phyloP scores from a whole-genome alignment of 2,797 vertebrate species.

The Labroides dimidiatus region DNA sequence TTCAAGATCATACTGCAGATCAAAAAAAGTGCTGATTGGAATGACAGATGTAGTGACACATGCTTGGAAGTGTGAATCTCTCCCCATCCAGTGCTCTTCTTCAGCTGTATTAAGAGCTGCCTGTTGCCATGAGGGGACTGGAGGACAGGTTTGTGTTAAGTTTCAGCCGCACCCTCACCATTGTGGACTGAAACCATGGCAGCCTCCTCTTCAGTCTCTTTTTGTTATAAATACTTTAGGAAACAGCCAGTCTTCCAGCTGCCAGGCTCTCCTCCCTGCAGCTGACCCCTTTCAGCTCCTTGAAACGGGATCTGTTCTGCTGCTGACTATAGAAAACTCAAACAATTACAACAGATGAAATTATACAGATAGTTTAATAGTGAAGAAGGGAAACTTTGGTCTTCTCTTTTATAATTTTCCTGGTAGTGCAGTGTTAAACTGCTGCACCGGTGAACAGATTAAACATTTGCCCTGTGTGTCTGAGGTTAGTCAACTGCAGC shows the following conservation, averaged over 20 bases:
- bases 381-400: not conserved
- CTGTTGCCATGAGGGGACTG: constrained; percentile 19
- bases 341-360: not conserved
- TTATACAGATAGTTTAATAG: not conserved
- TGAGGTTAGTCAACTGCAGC: not conserved
- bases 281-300: constrained; percentile 22
- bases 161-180: constrained; percentile 64
- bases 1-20: no score
- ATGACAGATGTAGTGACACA: no score
- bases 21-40: no score
- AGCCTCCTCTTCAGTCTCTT: constrained; percentile 16
- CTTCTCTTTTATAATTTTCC: not conserved
- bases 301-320: constrained; percentile 50
- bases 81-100: constrained; percentile 2
- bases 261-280: constrained; percentile 31
- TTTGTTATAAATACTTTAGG: constrained; percentile 62
- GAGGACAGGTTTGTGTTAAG: constrained; percentile 39
- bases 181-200: constrained; percentile 59
- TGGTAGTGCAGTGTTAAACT: not conserved
- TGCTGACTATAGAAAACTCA: not conserved
- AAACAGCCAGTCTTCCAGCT: constrained; percentile 62
- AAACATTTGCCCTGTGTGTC: constrained; percentile 14
- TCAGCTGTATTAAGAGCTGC: constrained; percentile 17
- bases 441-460: not conserved
- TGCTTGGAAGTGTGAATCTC: constrained; percentile 5